Evolutionary conservation across 2,888 invertebrate species (phyloP).

Genomic region (Platycheirus albimanus): DNA sequence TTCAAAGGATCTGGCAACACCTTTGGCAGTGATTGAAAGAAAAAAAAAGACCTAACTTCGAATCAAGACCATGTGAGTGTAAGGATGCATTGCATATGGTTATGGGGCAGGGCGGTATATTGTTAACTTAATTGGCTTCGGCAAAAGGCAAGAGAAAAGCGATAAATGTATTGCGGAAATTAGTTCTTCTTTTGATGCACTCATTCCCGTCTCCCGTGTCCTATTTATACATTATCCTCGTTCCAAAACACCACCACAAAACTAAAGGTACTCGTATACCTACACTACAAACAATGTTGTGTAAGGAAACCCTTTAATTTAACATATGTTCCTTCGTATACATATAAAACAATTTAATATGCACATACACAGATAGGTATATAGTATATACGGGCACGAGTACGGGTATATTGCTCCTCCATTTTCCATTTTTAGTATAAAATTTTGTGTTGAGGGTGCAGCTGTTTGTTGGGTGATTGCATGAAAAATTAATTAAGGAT

Average conservation of each 20-base stretch:
- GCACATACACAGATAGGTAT: neutral
- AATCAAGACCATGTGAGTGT: too few species aligned
- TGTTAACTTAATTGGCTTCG: slow-evolving; percentile 73
- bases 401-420: too few species aligned
- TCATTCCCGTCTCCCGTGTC: slow-evolving; percentile 40
- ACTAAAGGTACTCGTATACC: slow-evolving; percentile 37
- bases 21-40: slow-evolving; percentile 7
- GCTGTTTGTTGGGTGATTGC: slow-evolving; percentile 64
- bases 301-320: neutral
- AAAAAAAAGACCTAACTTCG: too few species aligned
- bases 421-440: slow-evolving; percentile 49
- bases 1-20: neutral
- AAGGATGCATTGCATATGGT: too few species aligned
- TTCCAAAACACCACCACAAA: slow-evolving; percentile 51
- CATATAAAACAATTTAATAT: neutral
- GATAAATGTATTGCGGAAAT: slow-evolving; percentile 72
- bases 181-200: slow-evolving; percentile 73
- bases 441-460: slow-evolving; percentile 46
- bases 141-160: slow-evolving; percentile 54
- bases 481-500: slow-evolving; percentile 74
- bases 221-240: slow-evolving; percentile 14
- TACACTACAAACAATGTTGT: neutral
- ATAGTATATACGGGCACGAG: too few species aligned
- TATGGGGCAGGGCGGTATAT: slow-evolving; percentile 44
- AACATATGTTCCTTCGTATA: neutral